Conservation (phyloP, 1,140 invertebrate species). For the Drosophila arizonae region DNA sequence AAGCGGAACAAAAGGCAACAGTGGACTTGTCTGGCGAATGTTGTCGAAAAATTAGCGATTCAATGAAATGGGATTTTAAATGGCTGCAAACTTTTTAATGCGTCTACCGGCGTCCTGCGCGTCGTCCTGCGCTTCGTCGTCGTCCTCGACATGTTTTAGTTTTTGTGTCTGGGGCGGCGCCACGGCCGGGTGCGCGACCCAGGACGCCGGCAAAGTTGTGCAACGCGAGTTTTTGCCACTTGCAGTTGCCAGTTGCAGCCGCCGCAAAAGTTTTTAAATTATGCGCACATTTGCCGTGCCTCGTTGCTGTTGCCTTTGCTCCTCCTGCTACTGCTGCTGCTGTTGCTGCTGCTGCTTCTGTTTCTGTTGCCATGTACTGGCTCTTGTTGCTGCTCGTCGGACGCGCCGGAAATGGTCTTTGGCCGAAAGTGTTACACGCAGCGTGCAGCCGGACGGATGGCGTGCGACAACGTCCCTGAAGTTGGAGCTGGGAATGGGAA, state of each 20-base stretch:
- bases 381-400: constrained; percentile 43
- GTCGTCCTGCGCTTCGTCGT: background rate
- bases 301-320: constrained; percentile 9
- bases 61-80: constrained; percentile 83
- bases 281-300: constrained; percentile 72
- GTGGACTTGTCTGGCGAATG: constrained; percentile 41
- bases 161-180: constrained; percentile 65
- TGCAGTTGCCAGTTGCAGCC: constrained; percentile 73
- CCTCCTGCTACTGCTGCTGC: constrained; percentile 20
- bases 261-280: constrained; percentile 79
- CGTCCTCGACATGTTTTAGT: constrained; percentile 55
- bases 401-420: constrained; percentile 74
- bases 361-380: constrained; percentile 14
- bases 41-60: constrained; percentile 81
- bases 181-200: constrained; percentile 40
- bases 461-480: constrained; percentile 16
- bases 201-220: constrained; percentile 30
- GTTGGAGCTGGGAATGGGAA: background rate
- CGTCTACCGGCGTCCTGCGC: constrained; percentile 40
- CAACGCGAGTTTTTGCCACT: constrained; percentile 68
- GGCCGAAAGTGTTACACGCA: constrained; percentile 74
- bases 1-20: constrained; percentile 26
- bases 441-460: constrained; percentile 41
- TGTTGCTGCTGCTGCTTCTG: constrained; percentile 34
- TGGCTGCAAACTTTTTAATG: constrained; percentile 82